Conservation (phyloP, 2,888 invertebrate species). For the Ochropacha duplaris region DNA sequence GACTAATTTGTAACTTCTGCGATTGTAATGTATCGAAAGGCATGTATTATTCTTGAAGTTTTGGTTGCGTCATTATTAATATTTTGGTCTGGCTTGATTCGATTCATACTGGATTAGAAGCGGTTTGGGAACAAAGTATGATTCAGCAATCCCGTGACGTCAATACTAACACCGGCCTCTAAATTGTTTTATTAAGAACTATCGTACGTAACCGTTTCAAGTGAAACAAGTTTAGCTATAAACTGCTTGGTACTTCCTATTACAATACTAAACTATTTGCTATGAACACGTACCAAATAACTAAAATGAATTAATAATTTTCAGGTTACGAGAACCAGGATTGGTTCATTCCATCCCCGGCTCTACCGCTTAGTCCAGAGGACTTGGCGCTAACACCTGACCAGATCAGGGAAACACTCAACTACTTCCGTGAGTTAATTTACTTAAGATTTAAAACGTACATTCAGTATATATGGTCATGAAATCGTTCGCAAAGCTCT, state of each 20-base stretch:
- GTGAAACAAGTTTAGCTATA: neutral
- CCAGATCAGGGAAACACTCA: conserved; percentile 97
- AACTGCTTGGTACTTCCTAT: too few species aligned
- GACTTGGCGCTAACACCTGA: conserved; percentile 94
- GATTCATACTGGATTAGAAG: conserved; percentile 22
- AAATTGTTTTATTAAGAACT: conserved; percentile 33
- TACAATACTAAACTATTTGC: too few species aligned
- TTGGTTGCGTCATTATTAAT: too few species aligned
- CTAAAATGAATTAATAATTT: conserved; percentile 22
- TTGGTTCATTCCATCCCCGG: conserved; percentile 96
- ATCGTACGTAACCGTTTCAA: conserved; percentile 7
- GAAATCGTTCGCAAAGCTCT: neutral
- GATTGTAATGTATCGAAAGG: too few species aligned
- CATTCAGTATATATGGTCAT: neutral
- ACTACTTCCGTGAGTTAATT: conserved; percentile 96
- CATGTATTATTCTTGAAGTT: too few species aligned
- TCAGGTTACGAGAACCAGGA: conserved; percentile 95
- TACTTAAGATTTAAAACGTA: neutral
- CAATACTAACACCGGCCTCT: conserved; percentile 24
- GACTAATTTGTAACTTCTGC: neutral
- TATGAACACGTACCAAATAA: neutral
- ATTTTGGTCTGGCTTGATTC: neutral
- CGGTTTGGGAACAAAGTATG: conserved; percentile 40
- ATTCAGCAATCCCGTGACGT: conserved; percentile 50
- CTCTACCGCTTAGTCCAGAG: conserved; percentile 87